Evolutionary conservation across 1,140 invertebrate genomes (phyloP).

Genomic region (Leguminivora glycinivorella): DNA sequence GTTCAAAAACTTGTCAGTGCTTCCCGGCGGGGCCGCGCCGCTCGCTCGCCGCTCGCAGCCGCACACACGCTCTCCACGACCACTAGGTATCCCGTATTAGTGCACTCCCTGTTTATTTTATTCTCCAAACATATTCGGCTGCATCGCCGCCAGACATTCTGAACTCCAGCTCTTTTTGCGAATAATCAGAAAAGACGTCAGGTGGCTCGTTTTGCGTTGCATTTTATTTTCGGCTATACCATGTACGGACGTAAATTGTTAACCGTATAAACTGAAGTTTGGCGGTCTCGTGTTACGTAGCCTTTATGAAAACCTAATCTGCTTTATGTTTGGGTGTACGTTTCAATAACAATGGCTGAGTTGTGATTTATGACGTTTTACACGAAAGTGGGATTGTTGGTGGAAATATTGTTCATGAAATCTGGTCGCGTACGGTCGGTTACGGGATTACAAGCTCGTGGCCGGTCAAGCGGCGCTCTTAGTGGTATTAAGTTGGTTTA

Average conservation of each 20-base stretch:
- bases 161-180: slow-evolving; percentile 33
- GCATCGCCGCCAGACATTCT: slow-evolving; percentile 34
- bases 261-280: slow-evolving; percentile 17
- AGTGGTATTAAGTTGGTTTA: slow-evolving; percentile 49
- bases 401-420: slow-evolving; percentile 37
- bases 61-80: slow-evolving; percentile 10
- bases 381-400: slow-evolving; percentile 39
- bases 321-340: slow-evolving; percentile 37
- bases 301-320: slow-evolving; percentile 31
- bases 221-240: slow-evolving; percentile 27
- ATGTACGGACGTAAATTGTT: slow-evolving; percentile 24
- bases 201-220: slow-evolving; percentile 32
- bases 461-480: slow-evolving; percentile 36
- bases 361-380: slow-evolving; percentile 38
- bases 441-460: slow-evolving; percentile 54
- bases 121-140: slow-evolving; percentile 39
- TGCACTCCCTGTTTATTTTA: slow-evolving; percentile 49
- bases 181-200: slow-evolving; percentile 38
- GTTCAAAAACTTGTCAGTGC: slow-evolving; percentile 71
- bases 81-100: slow-evolving; percentile 54
- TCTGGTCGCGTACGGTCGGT: slow-evolving; percentile 53
- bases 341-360: slow-evolving; percentile 32
- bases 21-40: slow-evolving; percentile 35
- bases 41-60: slow-evolving; percentile 10
- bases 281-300: slow-evolving; percentile 18